Evolutionary conservation across 2,113 vertebrate genomes (phyloP).

Genomic region (Triplophysa dalaica): DNA sequence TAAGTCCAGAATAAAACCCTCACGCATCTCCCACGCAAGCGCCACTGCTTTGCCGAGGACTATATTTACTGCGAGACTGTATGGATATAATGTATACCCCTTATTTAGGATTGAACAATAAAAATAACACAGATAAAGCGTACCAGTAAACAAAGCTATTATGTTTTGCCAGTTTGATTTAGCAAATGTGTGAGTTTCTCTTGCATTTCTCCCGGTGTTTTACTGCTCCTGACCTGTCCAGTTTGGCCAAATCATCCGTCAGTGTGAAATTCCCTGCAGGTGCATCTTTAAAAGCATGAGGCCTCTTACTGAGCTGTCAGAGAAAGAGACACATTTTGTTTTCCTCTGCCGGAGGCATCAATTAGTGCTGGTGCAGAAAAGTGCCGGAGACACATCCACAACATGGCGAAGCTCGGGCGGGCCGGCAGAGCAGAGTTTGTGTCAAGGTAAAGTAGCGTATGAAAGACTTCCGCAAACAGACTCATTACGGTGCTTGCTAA

Average conservation of each 20-base stretch:
- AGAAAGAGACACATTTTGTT: conserved; percentile 52
- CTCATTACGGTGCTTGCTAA: not conserved
- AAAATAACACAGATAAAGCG: too few species aligned
- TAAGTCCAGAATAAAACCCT: too few species aligned
- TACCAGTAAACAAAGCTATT: conserved; percentile 8
- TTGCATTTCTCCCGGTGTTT: conserved; percentile 34
- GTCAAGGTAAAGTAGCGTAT: conserved; percentile 52
- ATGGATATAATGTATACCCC: too few species aligned
- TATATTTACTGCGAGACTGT: too few species aligned
- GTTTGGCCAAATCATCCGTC: conserved; percentile 45
- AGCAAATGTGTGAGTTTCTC: not conserved
- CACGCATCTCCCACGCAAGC: too few species aligned
- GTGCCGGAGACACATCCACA: conserved; percentile 58
- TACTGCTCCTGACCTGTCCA: conserved; percentile 52
- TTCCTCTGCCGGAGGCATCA: conserved; percentile 58
- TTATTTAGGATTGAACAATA: too few species aligned
- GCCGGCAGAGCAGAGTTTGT: conserved; percentile 39
- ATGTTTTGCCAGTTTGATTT: conserved; percentile 35
- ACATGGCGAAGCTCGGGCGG: conserved; percentile 51
- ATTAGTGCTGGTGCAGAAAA: conserved; percentile 60
- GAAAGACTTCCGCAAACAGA: conserved; percentile 44
- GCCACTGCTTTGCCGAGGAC: too few species aligned
- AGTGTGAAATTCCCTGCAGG: conserved; percentile 56
- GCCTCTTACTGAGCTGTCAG: conserved; percentile 51
- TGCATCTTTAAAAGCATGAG: conserved; percentile 52